Evolutionary conservation across 2,113 vertebrate genomes (phyloP).

Genomic region (Cinclus mexicanus): DNA sequence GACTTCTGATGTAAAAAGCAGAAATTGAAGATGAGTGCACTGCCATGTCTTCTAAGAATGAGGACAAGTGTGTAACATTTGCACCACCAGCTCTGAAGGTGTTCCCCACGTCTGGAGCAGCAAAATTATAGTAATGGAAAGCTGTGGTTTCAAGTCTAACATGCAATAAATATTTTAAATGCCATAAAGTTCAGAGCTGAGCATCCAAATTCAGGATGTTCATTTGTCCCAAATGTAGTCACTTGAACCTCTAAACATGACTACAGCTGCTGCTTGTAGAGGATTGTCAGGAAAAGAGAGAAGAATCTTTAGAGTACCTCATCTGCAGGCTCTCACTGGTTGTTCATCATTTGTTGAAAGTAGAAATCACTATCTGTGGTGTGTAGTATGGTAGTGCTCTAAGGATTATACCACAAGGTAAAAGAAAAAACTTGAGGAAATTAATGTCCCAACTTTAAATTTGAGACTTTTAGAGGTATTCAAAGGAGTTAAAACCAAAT

Average conservation of each 20-base stretch:
- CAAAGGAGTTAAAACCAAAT: slow-evolving; percentile 21
- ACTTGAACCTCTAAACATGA: not conserved
- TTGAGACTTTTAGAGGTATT: not conserved
- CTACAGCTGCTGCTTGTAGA: not conserved
- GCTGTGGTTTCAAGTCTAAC: not conserved
- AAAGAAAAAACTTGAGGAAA: not conserved
- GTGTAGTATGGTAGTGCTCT: not conserved
- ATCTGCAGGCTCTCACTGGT: not conserved
- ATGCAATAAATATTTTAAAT: not conserved
- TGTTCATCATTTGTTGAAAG: not conserved
- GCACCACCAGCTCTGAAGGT: not conserved
- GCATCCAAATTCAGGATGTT: not conserved
- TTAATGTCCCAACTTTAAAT: not conserved
- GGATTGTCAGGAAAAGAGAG: not conserved
- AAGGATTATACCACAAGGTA: not conserved
- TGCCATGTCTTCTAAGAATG: not conserved
- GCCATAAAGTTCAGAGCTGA: not conserved
- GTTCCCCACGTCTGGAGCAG: not conserved
- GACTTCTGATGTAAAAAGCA: not conserved
- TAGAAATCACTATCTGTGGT: not conserved
- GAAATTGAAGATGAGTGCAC: not conserved
- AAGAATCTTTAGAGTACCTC: not conserved
- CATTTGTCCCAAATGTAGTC: not conserved
- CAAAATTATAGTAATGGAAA: not conserved
- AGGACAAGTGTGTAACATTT: not conserved